These are phyloP conservation scores for Scaptodrosophila lebanonensis DNA, from an alignment of 1,140 invertebrate species.

Conservation along the genomic window DNA sequence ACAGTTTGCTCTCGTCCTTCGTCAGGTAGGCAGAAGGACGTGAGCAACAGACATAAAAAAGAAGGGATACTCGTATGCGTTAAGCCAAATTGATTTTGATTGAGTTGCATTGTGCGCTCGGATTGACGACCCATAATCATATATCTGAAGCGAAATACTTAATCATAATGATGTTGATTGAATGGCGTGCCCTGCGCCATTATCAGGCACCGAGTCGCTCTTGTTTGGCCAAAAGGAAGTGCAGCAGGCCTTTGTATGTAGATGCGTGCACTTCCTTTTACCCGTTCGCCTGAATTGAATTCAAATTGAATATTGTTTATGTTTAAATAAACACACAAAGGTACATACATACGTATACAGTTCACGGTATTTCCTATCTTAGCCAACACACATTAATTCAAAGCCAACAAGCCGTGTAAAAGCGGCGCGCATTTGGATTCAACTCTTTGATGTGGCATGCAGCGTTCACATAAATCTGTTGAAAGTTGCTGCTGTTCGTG, in stretches of 20 bases:
- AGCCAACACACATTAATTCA: slow-evolving; percentile 41
- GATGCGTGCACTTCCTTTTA: slow-evolving; percentile 37
- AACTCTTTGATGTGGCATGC: slow-evolving; percentile 60
- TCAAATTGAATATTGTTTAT: slow-evolving; percentile 38
- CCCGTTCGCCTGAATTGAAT: slow-evolving; percentile 55
- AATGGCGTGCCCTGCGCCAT: slow-evolving; percentile 20
- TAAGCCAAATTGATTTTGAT: slow-evolving; percentile 40
- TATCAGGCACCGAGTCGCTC: not conserved
- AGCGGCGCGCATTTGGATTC: not conserved
- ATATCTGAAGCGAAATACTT: no score
- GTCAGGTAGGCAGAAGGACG: slow-evolving; percentile 34
- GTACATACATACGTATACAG: no score
- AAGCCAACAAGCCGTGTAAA: slow-evolving; percentile 53
- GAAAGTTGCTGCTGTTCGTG: slow-evolving; percentile 18
- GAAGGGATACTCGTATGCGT: slow-evolving; percentile 16
- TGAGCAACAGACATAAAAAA: not conserved
- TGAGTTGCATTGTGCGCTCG: slow-evolving; percentile 28
- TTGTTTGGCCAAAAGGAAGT: slow-evolving; percentile 36
- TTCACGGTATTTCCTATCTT: slow-evolving; percentile 27
- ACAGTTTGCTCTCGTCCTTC: no score
- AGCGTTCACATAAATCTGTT: slow-evolving; percentile 57
- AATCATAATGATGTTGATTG: slow-evolving; percentile 5
- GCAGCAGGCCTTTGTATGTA: slow-evolving; percentile 15
- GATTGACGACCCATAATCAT: no score
- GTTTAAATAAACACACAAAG: slow-evolving; percentile 14